phyloP scores from a whole-genome alignment of 2,888 invertebrate genomes.

The Ganaspis brasiliensis region DNA sequence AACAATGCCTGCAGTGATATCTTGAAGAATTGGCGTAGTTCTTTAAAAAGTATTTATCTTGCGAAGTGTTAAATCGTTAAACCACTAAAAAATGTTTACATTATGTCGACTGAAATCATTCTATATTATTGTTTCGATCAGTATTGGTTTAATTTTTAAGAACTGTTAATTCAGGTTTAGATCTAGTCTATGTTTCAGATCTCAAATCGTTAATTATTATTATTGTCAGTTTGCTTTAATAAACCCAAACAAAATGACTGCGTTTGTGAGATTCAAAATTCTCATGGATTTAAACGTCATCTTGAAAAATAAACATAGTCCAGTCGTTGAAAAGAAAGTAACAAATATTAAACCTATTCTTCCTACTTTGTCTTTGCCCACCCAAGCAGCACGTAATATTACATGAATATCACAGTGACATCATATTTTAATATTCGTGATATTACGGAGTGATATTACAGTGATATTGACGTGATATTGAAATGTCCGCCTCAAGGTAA shows the following conservation, averaged over 20 bases:
- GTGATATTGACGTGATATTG: too few relatives aligned
- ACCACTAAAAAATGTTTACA: not conserved
- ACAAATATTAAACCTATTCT: not conserved
- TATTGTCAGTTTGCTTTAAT: not conserved
- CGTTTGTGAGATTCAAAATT: not conserved
- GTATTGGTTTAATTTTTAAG: too few relatives aligned
- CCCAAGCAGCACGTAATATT: too few relatives aligned
- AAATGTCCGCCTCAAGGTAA: too few relatives aligned
- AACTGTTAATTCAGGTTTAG: too few relatives aligned
- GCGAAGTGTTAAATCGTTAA: not conserved
- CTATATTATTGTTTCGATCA: too few relatives aligned
- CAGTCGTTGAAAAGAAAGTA: not conserved
- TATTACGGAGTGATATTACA: too few relatives aligned
- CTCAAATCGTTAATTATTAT: not conserved
- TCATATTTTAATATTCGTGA: too few relatives aligned
- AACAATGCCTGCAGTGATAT: not conserved
- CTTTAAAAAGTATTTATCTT: not conserved
- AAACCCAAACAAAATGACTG: not conserved
- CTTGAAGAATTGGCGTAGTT: not conserved
- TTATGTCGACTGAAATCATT: not conserved
- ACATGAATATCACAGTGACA: too few relatives aligned
- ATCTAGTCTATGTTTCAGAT: too few relatives aligned
- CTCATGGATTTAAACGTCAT: not conserved
- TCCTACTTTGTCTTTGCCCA: not conserved
- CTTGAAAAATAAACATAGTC: not conserved